A percentile compares a stretch with the other conserved stretches of the same genome.
These are phyloP conservation scores for Latrodectus geometricus DNA, from an alignment of 1,140 invertebrate species.

Conservation along the genomic window DNA sequence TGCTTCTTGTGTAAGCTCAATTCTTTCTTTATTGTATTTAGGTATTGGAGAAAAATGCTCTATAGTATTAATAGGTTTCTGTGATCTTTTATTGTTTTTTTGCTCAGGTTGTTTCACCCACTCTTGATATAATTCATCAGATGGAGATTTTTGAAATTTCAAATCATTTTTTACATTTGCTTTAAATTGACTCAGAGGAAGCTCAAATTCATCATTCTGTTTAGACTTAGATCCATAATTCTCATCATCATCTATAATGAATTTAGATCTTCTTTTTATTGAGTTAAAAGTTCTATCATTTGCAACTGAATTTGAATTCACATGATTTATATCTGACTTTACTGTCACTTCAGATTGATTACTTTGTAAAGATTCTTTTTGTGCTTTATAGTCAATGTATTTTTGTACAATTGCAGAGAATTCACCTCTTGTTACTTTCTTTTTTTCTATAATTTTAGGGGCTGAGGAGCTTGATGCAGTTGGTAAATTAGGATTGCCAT, in stretches of 20 bases:
- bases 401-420: constrained; percentile 37
- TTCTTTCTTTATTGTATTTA: constrained; percentile 29
- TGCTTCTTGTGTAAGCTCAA: constrained; percentile 22
- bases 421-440: not conserved
- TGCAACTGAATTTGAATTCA: not conserved
- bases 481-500: constrained; percentile 37
- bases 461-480: not conserved
- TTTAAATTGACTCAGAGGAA: constrained; percentile 29
- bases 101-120: constrained; percentile 13
- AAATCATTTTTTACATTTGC: constrained; percentile 25
- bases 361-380: not conserved
- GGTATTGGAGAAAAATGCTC: constrained; percentile 12
- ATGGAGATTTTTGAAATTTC: not conserved
- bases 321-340: not conserved
- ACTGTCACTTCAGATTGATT: not conserved
- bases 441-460: not conserved
- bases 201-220: not conserved
- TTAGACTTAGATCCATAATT: not conserved
- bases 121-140: constrained; percentile 13
- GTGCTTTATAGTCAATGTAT: constrained; percentile 37
- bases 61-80: constrained; percentile 8
- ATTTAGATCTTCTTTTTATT: not conserved
- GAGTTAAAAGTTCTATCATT: not conserved
- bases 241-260: not conserved
- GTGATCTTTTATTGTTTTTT: not conserved